Evolutionary conservation across 2,888 invertebrate genomes (phyloP).

Genomic region (Belgica antarctica): DNA sequence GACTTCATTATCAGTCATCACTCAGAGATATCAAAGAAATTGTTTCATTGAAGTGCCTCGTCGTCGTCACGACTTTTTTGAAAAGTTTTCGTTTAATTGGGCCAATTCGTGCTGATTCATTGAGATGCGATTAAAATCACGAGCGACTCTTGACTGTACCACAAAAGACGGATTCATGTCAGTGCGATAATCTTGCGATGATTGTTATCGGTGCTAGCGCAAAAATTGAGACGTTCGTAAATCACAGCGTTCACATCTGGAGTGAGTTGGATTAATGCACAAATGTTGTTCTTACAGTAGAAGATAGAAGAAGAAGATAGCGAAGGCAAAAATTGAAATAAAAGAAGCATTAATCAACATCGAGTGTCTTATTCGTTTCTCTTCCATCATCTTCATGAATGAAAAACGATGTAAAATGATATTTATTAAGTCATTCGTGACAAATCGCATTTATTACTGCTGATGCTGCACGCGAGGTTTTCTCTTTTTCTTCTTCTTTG

Average conservation of each 20-base stretch:
- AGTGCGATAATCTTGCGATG: background rate
- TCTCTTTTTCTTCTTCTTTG: background rate
- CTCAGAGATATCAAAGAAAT: too few species aligned
- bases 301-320: slow-evolving; percentile 12
- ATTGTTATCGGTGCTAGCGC: too few species aligned
- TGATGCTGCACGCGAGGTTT: slow-evolving; percentile 4
- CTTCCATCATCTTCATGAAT: slow-evolving; percentile 9
- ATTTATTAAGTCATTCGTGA: slow-evolving; percentile 35
- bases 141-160: slow-evolving; percentile 13
- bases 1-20: too few species aligned
- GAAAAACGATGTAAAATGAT: slow-evolving; percentile 26
- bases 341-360: slow-evolving; percentile 16
- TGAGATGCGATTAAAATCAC: background rate
- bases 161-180: slow-evolving; percentile 4
- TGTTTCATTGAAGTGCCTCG: background rate
- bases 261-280: background rate
- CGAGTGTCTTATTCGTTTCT: background rate
- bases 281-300: background rate
- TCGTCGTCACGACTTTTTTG: background rate
- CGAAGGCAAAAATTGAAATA: background rate
- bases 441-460: slow-evolving; percentile 27
- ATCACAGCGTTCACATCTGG: background rate
- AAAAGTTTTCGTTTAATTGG: slow-evolving; percentile 24
- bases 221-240: background rate
- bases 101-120: slow-evolving; percentile 32